Conservation (phyloP, 2,797 vertebrate species). For the Gymnodraco acuticeps region DNA sequence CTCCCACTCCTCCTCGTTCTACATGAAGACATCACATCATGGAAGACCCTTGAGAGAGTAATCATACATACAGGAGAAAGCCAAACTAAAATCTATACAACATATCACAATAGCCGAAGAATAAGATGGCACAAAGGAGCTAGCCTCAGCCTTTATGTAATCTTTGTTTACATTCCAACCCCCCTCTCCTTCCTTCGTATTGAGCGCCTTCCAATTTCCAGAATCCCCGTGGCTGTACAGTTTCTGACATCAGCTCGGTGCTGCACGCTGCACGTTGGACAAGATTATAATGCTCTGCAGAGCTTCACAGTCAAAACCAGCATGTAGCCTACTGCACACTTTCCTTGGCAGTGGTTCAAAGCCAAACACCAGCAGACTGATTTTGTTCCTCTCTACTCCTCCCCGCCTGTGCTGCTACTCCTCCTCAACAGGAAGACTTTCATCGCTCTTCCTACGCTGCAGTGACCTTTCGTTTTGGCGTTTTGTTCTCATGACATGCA, state of each 20-base stretch:
- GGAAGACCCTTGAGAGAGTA: constrained; percentile 5
- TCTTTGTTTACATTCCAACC: constrained; percentile 85
- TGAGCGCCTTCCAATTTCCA: constrained; percentile 78
- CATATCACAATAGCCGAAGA: constrained; percentile 13
- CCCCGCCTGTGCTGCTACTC: constrained; percentile 26
- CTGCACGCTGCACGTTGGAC: constrained; percentile 61
- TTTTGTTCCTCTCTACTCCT: constrained; percentile 50
- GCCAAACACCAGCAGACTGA: constrained; percentile 32
- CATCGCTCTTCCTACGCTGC: constrained; percentile 48
- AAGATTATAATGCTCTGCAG: constrained; percentile 63
- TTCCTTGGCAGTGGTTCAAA: constrained; percentile 78
- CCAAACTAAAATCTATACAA: constrained; percentile 22
- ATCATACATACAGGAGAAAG: background rate
- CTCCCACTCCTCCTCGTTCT: constrained; percentile 22
- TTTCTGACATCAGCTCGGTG: constrained; percentile 77
- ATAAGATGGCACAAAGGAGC: constrained; percentile 46
- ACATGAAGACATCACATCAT: constrained; percentile 6
- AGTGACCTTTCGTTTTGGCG: constrained; percentile 26
- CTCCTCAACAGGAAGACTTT: constrained; percentile 56
- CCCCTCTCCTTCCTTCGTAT: constrained; percentile 47
- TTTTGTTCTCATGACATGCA: constrained; percentile 57
- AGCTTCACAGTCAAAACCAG: constrained; percentile 68
- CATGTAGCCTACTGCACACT: constrained; percentile 53
- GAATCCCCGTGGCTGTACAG: constrained; percentile 71
- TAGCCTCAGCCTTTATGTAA: constrained; percentile 75